phyloP scores from a whole-genome alignment of 1,140 invertebrate genomes.

The Drosophila dunni region DNA sequence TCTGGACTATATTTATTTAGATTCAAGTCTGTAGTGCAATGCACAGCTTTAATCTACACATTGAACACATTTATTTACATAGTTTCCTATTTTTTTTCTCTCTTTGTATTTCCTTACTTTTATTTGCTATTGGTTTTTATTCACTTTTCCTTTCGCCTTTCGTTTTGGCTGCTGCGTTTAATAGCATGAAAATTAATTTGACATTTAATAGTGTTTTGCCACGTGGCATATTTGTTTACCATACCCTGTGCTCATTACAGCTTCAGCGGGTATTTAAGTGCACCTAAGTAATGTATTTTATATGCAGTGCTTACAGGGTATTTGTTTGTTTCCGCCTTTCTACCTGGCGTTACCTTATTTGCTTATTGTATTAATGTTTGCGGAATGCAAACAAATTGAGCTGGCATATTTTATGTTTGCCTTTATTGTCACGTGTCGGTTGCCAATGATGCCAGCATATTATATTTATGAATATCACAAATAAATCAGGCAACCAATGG shows the following conservation, averaged over 20 bases:
- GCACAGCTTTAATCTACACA: constrained; percentile 56
- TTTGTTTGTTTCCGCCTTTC: not conserved
- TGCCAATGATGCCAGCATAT: constrained; percentile 23
- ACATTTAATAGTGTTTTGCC: constrained; percentile 60
- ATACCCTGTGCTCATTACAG: constrained; percentile 21
- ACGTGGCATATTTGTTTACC: constrained; percentile 24
- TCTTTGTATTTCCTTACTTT: not conserved
- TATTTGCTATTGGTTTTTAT: constrained; percentile 45
- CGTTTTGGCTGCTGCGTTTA: constrained; percentile 63
- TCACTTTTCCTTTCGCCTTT: constrained; percentile 42
- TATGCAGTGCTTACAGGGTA: not conserved
- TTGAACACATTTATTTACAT: constrained; percentile 54
- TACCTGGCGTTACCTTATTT: constrained; percentile 15
- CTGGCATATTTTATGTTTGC: constrained; percentile 47
- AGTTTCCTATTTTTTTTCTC: not conserved
- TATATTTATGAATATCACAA: constrained; percentile 67
- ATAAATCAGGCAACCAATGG: constrained; percentile 67
- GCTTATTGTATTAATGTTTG: constrained; percentile 72
- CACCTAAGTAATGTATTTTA: no score
- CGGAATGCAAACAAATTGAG: constrained; percentile 59
- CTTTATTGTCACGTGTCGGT: constrained; percentile 41
- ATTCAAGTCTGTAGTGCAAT: constrained; percentile 20
- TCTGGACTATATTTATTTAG: constrained; percentile 48
- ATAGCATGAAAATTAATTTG: constrained; percentile 76
- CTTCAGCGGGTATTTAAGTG: not conserved